A percentile compares a stretch with the other conserved stretches of the same genome.
These are phyloP conservation scores for Lerema accius DNA, from an alignment of 1,140 invertebrate genomes.

Conservation along the genomic window DNA sequence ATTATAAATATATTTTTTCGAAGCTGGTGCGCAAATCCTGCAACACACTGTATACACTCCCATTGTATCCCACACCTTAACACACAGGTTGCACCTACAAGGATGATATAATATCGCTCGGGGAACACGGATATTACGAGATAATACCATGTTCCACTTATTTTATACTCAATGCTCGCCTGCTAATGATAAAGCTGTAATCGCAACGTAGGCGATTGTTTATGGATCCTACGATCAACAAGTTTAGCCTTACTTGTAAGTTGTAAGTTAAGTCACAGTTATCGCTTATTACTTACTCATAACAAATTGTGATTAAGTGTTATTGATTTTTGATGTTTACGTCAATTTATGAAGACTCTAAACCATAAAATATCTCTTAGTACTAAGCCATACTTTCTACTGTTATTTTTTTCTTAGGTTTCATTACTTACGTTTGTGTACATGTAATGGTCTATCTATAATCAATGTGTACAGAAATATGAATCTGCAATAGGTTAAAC, in stretches of 20 bases:
- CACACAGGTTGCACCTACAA: constrained; percentile 50
- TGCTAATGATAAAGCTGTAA: constrained; percentile 62
- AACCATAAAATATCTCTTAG: too few relatives aligned
- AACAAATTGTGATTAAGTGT: background rate
- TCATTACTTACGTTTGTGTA: too few relatives aligned
- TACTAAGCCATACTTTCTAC: too few relatives aligned
- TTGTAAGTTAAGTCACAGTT: constrained; percentile 28
- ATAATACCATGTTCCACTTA: constrained; percentile 66
- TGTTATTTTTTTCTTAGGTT: too few relatives aligned
- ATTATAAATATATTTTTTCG: too few relatives aligned
- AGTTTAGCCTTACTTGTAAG: constrained; percentile 27
- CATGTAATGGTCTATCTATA: too few relatives aligned
- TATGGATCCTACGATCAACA: constrained; percentile 50
- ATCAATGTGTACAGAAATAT: too few relatives aligned
- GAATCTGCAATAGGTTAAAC: too few relatives aligned
- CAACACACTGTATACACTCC: constrained; percentile 6
- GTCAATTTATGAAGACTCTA: too few relatives aligned
- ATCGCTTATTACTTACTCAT: constrained; percentile 33
- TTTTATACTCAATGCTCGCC: constrained; percentile 58
- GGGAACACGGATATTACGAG: constrained; percentile 60
- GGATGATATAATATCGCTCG: constrained; percentile 64
- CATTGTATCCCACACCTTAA: constrained; percentile 39
- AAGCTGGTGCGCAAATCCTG: too few relatives aligned
- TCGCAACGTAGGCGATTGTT: constrained; percentile 61
- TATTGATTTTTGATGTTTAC: background rate